These are phyloP conservation scores for Stegastes partitus DNA, from an alignment of 2,113 vertebrate genomes.

Conservation along the genomic window DNA sequence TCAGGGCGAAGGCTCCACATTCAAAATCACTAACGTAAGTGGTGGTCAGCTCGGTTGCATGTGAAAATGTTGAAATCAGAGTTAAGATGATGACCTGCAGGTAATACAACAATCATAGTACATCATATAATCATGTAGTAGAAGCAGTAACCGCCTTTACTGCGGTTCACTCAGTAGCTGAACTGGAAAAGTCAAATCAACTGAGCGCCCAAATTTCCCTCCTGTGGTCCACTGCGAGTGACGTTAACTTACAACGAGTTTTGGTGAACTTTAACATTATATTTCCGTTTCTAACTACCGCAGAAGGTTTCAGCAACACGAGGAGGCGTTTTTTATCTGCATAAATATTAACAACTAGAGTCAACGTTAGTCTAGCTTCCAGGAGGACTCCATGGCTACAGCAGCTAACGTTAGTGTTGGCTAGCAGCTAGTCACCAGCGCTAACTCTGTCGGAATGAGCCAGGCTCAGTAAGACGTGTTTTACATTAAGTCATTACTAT, in stretches of 20 bases:
- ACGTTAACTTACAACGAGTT: neutral
- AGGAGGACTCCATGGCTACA: neutral
- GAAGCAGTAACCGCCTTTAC: no score
- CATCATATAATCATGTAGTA: no score
- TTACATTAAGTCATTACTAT: accelerated
- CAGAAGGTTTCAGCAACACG: neutral
- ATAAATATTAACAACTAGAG: neutral
- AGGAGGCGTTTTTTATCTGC: neutral
- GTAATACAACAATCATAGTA: no score
- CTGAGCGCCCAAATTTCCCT: conserved; percentile 86
- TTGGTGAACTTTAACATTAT: neutral
- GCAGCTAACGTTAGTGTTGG: conserved; percentile 19
- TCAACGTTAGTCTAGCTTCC: neutral
- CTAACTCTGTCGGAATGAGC: no score
- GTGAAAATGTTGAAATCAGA: neutral
- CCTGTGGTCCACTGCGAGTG: conserved; percentile 52
- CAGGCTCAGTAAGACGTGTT: neutral
- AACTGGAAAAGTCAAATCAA: conserved; percentile 26
- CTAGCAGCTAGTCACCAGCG: neutral
- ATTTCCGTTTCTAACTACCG: neutral
- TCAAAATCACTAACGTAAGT: conserved; percentile 47
- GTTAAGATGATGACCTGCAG: neutral
- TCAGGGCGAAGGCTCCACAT: conserved; percentile 36
- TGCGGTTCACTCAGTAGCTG: neutral
- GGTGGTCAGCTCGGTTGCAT: conserved; percentile 10